These are phyloP conservation scores for Phanerotoma sp. DNA, from an alignment of 2,888 invertebrate species.

Conservation along the genomic window DNA sequence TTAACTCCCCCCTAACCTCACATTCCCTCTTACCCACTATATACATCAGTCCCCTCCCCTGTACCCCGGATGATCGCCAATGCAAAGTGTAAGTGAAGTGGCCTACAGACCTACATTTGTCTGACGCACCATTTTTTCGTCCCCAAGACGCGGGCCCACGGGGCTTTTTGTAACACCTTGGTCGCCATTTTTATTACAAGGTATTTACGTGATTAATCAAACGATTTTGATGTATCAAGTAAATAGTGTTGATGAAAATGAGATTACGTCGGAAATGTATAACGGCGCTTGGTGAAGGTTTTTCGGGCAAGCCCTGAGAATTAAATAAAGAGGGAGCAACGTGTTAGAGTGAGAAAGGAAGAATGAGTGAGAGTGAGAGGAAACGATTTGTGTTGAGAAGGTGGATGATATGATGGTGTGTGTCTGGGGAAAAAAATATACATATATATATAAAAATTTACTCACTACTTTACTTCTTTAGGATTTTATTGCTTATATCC, in stretches of 20 bases:
- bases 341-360: neutral
- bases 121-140: conserved; percentile 65
- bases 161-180: conserved; percentile 12
- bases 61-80: conserved; percentile 52
- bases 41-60: conserved; percentile 16
- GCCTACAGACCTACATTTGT: conserved; percentile 87
- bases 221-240: neutral
- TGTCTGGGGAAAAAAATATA: too few species aligned
- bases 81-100: conserved; percentile 84
- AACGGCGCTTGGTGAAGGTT: conserved; percentile 4
- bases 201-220: neutral
- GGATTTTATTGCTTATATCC: too few species aligned
- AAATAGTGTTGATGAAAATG: conserved; percentile 3
- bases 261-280: conserved; percentile 7
- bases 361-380: neutral
- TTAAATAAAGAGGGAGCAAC: too few species aligned
- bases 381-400: conserved; percentile 5
- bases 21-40: conserved; percentile 16
- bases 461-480: too few species aligned
- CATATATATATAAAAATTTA: too few species aligned
- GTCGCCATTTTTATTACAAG: neutral
- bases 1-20: too few species aligned
- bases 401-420: too few species aligned
- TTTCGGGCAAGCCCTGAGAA: conserved; percentile 6
- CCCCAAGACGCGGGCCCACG: conserved; percentile 23